These are phyloP conservation scores for Selene dorsalis DNA, from an alignment of 2,797 vertebrate species.

Conservation along the genomic window DNA sequence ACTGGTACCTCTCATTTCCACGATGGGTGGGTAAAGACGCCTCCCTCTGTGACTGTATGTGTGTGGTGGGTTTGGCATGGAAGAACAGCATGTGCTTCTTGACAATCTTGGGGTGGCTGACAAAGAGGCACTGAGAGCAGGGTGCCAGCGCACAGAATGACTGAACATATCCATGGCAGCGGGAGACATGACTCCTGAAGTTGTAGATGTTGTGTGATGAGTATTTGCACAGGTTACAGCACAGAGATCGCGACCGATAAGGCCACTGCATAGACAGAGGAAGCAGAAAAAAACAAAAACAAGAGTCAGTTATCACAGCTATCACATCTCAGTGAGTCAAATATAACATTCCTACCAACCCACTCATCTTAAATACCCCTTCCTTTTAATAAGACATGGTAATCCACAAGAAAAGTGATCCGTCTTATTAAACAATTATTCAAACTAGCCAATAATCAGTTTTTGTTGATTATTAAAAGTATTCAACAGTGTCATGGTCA, in stretches of 20 bases:
- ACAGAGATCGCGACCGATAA: slow-evolving; percentile 92
- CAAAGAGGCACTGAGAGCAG: slow-evolving; percentile 91
- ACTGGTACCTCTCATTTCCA: slow-evolving; percentile 86
- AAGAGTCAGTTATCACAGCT: background rate
- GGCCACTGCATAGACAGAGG: slow-evolving; percentile 83
- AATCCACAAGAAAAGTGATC: background rate
- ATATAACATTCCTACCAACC: background rate
- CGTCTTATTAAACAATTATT: background rate
- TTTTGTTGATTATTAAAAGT: background rate
- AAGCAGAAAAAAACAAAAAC: background rate
- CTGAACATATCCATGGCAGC: slow-evolving; percentile 90
- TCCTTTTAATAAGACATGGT: background rate
- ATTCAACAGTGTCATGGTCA: slow-evolving; percentile 42
- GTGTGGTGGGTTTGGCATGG: slow-evolving; percentile 79
- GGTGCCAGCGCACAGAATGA: slow-evolving; percentile 88
- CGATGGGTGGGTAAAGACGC: slow-evolving; percentile 49
- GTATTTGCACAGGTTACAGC: slow-evolving; percentile 94
- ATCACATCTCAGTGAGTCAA: background rate
- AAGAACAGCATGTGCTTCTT: slow-evolving; percentile 92
- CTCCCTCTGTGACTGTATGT: slow-evolving; percentile 45
- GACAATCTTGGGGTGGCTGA: slow-evolving; percentile 88
- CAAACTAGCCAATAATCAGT: background rate
- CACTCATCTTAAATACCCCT: background rate
- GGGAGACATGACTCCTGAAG: slow-evolving; percentile 91
- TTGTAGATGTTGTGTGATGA: slow-evolving; percentile 90